A percentile compares a stretch with the other conserved stretches of the same genome.
Evolutionary conservation across 2,888 invertebrate genomes (phyloP).

Genomic region (Iselma pallidipennis): DNA sequence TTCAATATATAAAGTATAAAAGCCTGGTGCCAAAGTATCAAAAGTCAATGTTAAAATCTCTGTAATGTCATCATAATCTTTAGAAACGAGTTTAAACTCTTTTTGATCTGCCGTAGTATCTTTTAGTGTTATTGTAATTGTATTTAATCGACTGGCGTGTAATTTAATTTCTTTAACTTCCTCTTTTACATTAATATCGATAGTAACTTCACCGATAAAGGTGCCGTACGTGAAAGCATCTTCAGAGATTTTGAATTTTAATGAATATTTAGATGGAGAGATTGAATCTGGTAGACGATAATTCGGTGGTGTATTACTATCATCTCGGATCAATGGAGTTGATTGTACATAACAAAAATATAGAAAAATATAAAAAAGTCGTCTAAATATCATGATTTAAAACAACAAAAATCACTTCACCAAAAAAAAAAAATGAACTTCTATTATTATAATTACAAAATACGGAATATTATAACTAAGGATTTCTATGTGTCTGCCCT

Average conservation of each 20-base stretch:
- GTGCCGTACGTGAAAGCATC: not conserved
- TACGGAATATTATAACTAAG: not conserved
- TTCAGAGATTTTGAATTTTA: not conserved
- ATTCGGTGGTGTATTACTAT: not conserved
- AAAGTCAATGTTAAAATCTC: not conserved
- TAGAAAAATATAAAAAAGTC: not conserved
- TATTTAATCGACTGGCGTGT: not conserved
- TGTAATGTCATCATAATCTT: not conserved
- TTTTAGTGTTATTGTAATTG: not conserved
- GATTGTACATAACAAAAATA: not conserved
- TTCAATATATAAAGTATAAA: not conserved
- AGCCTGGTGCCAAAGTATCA: not conserved
- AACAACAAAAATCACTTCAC: no score
- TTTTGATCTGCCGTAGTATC: not conserved
- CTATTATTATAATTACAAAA: not conserved
- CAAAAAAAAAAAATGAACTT: no score
- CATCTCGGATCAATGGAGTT: not conserved
- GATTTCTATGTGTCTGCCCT: not conserved
- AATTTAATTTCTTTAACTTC: not conserved
- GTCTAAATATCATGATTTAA: no score
- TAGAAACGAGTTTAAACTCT: not conserved
- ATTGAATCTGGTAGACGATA: not conserved
- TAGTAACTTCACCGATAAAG: not conserved
- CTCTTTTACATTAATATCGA: not conserved
- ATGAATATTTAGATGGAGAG: not conserved